Evolutionary conservation across 2,113 vertebrate species (phyloP).

Genomic region (Syngnathus typhle): DNA sequence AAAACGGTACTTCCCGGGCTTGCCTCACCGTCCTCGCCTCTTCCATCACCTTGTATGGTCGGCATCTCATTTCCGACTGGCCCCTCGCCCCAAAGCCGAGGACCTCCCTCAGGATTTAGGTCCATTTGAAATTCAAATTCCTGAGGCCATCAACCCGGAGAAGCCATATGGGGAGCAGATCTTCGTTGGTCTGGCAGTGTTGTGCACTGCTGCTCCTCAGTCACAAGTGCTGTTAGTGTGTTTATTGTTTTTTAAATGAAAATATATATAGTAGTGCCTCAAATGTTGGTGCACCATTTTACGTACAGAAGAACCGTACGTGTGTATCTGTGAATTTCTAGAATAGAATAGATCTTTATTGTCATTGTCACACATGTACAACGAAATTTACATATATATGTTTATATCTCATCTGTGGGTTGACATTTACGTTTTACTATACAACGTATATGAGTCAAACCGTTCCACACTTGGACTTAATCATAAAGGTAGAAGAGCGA

Average conservation of each 20-base stretch:
- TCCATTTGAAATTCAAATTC: constrained; percentile 60
- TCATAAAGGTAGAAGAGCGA: constrained; percentile 21
- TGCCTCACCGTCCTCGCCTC: constrained; percentile 19
- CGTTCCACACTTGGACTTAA: constrained; percentile 21
- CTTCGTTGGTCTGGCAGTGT: constrained; percentile 35
- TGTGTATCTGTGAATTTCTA: constrained; percentile 18
- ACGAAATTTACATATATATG: constrained; percentile 7
- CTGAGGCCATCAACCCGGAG: constrained; percentile 49
- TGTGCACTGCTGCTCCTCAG: constrained; percentile 31
- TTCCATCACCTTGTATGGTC: constrained; percentile 27
- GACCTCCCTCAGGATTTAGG: constrained; percentile 55
- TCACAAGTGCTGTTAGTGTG: constrained; percentile 6
- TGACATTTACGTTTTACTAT: neutral
- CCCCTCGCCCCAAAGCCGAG: constrained; percentile 50
- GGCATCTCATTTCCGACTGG: constrained; percentile 47
- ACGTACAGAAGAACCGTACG: neutral
- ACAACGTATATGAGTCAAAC: neutral
- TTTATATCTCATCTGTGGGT: constrained; percentile 40
- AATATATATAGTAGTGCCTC: no score
- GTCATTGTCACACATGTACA: no score
- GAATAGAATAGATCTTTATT: constrained; percentile 5
- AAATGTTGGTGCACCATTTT: neutral
- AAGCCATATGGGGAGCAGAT: constrained; percentile 53
- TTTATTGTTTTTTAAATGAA: neutral
- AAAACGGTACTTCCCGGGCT: constrained; percentile 4